Conservation (phyloP, 2,797 vertebrate genomes). For the Spatula versicolor region DNA sequence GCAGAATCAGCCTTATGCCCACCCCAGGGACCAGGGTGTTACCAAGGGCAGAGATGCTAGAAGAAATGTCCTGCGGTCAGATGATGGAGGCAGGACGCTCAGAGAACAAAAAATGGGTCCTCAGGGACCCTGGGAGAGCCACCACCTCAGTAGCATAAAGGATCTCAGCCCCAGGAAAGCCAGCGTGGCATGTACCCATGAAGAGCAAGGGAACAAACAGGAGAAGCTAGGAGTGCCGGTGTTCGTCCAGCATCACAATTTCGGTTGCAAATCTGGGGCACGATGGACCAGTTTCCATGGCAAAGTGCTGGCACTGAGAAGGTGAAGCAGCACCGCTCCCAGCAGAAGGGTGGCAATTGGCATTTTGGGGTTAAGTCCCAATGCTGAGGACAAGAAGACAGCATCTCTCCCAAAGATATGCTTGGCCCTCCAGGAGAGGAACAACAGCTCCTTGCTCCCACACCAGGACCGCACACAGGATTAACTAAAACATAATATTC, state of each 20-base stretch:
- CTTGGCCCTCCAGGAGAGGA: not conserved
- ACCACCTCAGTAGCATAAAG: rapidly evolving
- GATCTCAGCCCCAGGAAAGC: not conserved
- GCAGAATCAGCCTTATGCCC: not conserved
- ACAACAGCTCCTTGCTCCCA: not conserved
- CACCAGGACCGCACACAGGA: not conserved
- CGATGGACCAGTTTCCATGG: rapidly evolving
- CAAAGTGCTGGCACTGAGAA: rapidly evolving
- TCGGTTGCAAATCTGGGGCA: not conserved
- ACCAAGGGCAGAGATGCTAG: not conserved
- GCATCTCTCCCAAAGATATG: not conserved
- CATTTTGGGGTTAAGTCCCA: not conserved
- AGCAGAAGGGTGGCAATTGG: not conserved
- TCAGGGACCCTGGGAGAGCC: not conserved
- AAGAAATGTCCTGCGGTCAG: rapidly evolving
- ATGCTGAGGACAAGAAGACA: not conserved
- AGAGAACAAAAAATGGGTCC: not conserved
- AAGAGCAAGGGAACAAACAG: not conserved
- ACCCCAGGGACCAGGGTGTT: rapidly evolving
- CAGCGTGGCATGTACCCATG: rapidly evolving
- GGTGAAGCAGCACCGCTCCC: not conserved
- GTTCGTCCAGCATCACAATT: rapidly evolving
- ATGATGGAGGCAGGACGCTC: not conserved
- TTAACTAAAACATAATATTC: not conserved
- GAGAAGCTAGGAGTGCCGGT: not conserved